Evolutionary conservation across 2,113 vertebrate species (phyloP).

Genomic region (Dasyornis broadbenti): DNA sequence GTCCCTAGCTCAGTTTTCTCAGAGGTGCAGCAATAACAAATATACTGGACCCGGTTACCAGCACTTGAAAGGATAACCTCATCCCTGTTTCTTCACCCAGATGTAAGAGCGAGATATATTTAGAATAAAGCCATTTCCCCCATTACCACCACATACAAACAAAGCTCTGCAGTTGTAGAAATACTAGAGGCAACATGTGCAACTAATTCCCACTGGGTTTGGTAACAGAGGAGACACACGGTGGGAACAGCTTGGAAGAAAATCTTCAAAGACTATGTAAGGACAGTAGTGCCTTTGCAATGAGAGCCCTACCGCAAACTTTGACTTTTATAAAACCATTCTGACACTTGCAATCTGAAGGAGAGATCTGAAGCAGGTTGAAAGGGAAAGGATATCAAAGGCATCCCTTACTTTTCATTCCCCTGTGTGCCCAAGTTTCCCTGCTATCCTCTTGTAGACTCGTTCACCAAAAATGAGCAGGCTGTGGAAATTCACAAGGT

Average conservation of each 20-base stretch:
- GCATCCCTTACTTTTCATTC: neutral
- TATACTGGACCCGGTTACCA: neutral
- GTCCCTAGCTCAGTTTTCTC: neutral
- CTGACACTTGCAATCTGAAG: neutral
- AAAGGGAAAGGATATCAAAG: neutral
- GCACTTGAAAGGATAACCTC: slow-evolving; percentile 26
- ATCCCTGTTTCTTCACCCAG: neutral
- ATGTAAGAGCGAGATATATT: slow-evolving; percentile 25
- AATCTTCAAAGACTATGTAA: neutral
- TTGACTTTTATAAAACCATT: neutral
- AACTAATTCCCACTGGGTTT: neutral
- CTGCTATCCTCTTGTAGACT: neutral
- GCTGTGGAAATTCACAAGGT: rapidly evolving
- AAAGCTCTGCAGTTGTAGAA: slow-evolving; percentile 29
- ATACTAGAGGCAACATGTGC: neutral
- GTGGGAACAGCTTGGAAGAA: slow-evolving; percentile 16
- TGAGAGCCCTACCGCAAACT: neutral
- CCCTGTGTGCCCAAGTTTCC: neutral
- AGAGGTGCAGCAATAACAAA: slow-evolving; percentile 27
- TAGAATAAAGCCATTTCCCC: slow-evolving; percentile 44
- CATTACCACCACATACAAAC: slow-evolving; percentile 17
- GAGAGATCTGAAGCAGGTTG: neutral
- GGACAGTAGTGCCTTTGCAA: neutral
- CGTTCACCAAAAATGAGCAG: neutral
- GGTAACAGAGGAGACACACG: neutral